Evolutionary conservation across 2,888 invertebrate genomes (phyloP), one percentile per base, ranked within the genome.

Genomic region (Polydrusus tereticollis): DNA sequence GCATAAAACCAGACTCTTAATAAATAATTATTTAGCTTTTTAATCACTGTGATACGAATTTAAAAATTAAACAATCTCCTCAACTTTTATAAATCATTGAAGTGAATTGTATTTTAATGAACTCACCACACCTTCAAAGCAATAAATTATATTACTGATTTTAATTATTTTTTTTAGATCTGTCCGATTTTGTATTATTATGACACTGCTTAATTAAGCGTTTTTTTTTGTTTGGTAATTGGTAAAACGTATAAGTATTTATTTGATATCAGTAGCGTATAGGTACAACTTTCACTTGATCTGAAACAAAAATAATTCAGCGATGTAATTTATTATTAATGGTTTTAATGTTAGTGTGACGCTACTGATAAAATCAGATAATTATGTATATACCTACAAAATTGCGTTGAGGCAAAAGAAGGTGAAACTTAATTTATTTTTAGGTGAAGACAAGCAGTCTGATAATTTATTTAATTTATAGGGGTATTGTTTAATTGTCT

Each of bases 401-500:
- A 57, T 18, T 68, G 41, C 36, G 21, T 14, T 45, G 33, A 45
- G 18, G 12, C 8, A n/a, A 45, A 47, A 58, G 47, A 23, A 64
- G 70, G 70, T 57, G 58, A 45, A 65, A 70, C 64, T 16, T 70
- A 64, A 70, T 70, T 70, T 74, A 74, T 72, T 74, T 72, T 68
- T 60, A 29, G 29, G 64, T 58, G 60, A 62, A 69, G 69, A 63
- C 69, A 69, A 23, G 67, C 67, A 63, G 72, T 57, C 70, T 72
- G 70, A 74, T 72, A 66, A 69, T 69, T 75, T 65, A 6, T 72
- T 63, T 73, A 70, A 75, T 75, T 75, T 75, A 75, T 72, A 55
- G 62, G 38, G 57, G 70, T 62, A 71, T 75, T 75, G 75, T 75
- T 72, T 67, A 72, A 67, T 67, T 72, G 66, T 67, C 55, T 55